Percentiles rank a stretch among this genome's conserved stretches.
Evolutionary conservation across 2,888 invertebrate species (phyloP).

Genomic region (Lochmaea crataegi): DNA sequence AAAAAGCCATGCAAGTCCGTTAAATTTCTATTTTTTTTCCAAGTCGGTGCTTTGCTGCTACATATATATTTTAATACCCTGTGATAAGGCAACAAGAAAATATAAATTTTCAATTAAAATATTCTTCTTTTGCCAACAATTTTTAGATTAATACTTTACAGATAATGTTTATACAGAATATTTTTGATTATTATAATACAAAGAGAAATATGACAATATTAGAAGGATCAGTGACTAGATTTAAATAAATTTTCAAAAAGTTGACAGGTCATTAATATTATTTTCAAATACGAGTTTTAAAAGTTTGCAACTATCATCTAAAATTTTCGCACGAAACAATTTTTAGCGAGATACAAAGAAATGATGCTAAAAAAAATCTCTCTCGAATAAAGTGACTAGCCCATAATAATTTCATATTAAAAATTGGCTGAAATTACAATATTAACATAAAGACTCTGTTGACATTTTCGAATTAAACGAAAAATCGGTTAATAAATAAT

Average conservation of each 20-base stretch:
- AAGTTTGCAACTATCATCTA: conserved; percentile 13
- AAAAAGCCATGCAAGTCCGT: neutral
- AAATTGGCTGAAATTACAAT: neutral
- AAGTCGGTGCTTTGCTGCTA: too few species aligned
- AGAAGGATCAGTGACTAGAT: conserved; percentile 28
- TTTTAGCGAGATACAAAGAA: conserved; percentile 5
- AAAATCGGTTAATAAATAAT: neutral
- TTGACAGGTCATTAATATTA: too few species aligned
- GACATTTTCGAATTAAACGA: neutral
- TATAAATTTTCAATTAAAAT: conserved; percentile 25
- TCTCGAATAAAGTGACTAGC: conserved; percentile 25
- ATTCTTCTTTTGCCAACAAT: conserved; percentile 19
- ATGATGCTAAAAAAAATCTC: conserved; percentile 11
- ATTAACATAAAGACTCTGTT: neutral
- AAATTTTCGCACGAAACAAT: neutral
- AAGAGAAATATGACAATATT: conserved; percentile 21
- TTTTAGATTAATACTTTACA: conserved; percentile 32
- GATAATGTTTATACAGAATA: conserved; percentile 14
- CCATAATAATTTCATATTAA: conserved; percentile 13
- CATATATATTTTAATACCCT: neutral
- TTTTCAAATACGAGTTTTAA: conserved; percentile 9
- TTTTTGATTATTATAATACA: conserved; percentile 30
- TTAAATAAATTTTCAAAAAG: conserved; percentile 23
- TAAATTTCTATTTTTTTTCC: neutral
- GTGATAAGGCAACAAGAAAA: neutral